phyloP scores from a whole-genome alignment of 2,888 invertebrate species.

The Drosophila meridionalis region DNA sequence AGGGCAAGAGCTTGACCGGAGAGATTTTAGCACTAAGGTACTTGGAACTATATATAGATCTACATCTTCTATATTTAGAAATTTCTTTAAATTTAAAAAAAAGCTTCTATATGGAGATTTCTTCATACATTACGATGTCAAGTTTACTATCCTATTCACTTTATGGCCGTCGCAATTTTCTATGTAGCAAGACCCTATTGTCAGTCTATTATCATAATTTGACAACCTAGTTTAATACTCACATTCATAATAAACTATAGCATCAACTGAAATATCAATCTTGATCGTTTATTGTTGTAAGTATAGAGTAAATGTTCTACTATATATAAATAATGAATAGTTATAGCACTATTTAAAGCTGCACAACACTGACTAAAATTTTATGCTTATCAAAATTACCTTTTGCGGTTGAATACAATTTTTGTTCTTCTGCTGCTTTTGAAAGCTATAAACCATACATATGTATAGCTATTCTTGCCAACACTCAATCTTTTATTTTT shows the following conservation, averaged over 20 bases:
- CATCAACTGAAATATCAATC: not conserved
- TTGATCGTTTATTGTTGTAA: not conserved
- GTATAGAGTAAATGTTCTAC: not conserved
- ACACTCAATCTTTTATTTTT: not conserved
- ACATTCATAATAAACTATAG: no score
- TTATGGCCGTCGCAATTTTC: no score
- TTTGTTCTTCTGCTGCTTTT: no score
- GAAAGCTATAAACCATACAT: not conserved
- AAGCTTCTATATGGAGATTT: no score
- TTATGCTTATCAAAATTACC: not conserved
- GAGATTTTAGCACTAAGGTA: not conserved
- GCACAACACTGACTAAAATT: not conserved
- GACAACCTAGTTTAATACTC: no score
- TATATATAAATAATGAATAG: not conserved
- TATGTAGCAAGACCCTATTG: no score
- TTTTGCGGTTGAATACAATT: not conserved
- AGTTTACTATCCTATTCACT: no score
- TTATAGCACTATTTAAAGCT: not conserved
- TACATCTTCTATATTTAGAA: not conserved
- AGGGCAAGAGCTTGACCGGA: slow-evolving; percentile 13
- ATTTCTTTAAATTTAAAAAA: no score
- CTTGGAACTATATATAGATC: not conserved
- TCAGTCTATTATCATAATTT: no score
- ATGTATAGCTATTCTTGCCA: not conserved
- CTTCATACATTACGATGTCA: no score